These are phyloP conservation scores for Neotragus pygmaeus DNA, from an alignment of 2,113 vertebrate species.

Conservation along the genomic window DNA sequence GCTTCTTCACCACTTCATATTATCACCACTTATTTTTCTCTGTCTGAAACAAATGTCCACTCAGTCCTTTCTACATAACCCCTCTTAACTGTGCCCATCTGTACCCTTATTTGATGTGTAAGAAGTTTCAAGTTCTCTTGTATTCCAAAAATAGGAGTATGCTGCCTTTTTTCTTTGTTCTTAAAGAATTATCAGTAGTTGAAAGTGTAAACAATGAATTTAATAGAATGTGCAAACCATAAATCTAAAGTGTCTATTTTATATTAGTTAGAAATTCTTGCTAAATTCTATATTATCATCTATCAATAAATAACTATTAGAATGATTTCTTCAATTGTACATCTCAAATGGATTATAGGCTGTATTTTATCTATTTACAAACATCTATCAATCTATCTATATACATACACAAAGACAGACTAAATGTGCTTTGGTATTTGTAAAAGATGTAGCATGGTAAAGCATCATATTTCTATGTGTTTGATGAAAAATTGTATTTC, in stretches of 20 bases:
- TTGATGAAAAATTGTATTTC: not conserved
- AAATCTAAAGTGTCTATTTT: not conserved
- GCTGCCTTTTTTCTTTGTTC: not conserved
- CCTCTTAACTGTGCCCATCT: not conserved
- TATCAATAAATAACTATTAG: not conserved
- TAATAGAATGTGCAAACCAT: not conserved
- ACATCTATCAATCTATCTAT: not conserved
- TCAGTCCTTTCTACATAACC: not conserved
- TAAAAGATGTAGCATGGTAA: not conserved
- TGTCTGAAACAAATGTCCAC: too few relatives aligned
- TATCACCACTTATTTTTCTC: not conserved
- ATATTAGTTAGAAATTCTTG: not conserved
- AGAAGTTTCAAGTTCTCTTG: not conserved
- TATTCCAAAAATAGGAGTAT: not conserved
- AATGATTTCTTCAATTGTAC: not conserved
- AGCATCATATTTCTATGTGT: not conserved
- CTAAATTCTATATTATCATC: not conserved
- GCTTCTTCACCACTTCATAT: fast-evolving
- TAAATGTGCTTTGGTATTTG: fast-evolving
- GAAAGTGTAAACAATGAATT: not conserved
- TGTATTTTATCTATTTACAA: not conserved
- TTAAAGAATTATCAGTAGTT: not conserved
- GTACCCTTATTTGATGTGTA: too few relatives aligned
- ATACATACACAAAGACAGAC: not conserved
- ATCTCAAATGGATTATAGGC: not conserved